Evolutionary conservation across 2,113 vertebrate species (phyloP), one percentile per base, ranked within the genome.

Genomic region (Pleuronectes platessa): DNA sequence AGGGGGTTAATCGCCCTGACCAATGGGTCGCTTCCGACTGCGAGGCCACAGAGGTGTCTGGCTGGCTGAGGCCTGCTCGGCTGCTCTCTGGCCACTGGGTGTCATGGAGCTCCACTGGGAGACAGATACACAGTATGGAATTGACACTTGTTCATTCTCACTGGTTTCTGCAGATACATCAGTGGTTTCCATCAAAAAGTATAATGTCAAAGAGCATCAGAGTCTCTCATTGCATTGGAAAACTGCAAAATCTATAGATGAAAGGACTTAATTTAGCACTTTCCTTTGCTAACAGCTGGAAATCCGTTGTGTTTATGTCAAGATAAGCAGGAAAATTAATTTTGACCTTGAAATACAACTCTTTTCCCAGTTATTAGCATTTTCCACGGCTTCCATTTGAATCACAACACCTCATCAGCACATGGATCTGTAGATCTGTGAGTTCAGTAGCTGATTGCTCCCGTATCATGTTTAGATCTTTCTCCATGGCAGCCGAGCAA

Each of bases 1-100:
- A 61, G 82, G 75, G 87, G 89, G 91, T 87, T 88, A 91, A 92
- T 89, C 79, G 75, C 87, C 68, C 45, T 63, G 78, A 81, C 76
- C 80, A 71, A 71, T 73, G 45, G 75, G 60, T 79, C 2, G 78
- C 76, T 83, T 86, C 77, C 75, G 83, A 74, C 76, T 59, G 78
- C 20, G 20, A 37, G 69, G 68, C 79, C 23, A 35, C 65, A 37
- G 76, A 79, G 77, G 49, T 85, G 74, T 75, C 37, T 45, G 69
- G 12, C 61, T 65, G 66, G 40, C 47, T 47, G n/a, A 64, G 60
- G 55, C 26, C 59, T 6, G 42, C 69, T 67, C 2, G 56, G 64
- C 23, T 75, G 62, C 51, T 70, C 55, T 56, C 37, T 65, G 27
- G 59, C 54, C 71, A 71, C 26, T 64, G 67, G 53, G 64, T n/a